Evolutionary conservation across 2,797 vertebrate species (phyloP).

Genomic region (Pteropus rufus): DNA sequence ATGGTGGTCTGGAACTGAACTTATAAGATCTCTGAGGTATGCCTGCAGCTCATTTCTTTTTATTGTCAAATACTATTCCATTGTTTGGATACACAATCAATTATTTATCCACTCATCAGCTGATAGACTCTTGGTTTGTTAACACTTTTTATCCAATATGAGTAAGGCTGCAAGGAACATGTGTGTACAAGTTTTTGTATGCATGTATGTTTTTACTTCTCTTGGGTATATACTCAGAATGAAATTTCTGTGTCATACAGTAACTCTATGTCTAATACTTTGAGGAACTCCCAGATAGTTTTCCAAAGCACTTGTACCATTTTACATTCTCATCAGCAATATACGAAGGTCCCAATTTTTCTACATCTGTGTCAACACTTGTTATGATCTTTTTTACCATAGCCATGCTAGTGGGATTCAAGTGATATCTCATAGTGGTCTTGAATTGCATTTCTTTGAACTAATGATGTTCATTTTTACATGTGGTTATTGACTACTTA

Average conservation of each 20-base stretch:
- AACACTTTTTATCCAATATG: not conserved
- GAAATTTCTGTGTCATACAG: not conserved
- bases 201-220: not conserved
- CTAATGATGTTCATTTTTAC: not conserved
- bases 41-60: not conserved
- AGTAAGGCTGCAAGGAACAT: not conserved
- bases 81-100: not conserved
- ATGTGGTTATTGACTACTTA: not conserved
- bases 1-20: not conserved
- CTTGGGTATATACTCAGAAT: not conserved
- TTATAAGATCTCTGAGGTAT: not conserved
- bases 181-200: not conserved
- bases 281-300: not conserved
- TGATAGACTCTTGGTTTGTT: not conserved
- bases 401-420: not conserved
- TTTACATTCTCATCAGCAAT: not conserved
- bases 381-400: not conserved
- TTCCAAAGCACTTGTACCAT: not conserved
- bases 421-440: not conserved
- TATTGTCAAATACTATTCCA: not conserved
- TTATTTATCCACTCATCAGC: not conserved
- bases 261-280: not conserved
- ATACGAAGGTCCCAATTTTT: not conserved
- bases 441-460: not conserved
- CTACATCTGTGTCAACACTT: not conserved